phyloP scores from a whole-genome alignment of 2,113 vertebrate genomes.

The Myotis yumanensis region DNA sequence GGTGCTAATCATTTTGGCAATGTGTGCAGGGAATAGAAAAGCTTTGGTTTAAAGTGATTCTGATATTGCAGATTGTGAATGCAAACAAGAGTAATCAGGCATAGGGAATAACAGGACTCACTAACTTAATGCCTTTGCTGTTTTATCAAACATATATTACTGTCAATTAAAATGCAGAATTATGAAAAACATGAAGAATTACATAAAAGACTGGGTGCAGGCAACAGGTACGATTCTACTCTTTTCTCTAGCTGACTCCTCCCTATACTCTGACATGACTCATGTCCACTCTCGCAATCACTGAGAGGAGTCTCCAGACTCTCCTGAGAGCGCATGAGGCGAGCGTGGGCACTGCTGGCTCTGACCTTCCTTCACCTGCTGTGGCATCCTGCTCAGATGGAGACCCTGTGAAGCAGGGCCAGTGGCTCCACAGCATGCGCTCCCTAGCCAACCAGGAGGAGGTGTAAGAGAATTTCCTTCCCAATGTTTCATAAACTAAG shows the following conservation, averaged over 20 bases:
- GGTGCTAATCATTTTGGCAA: slow-evolving; percentile 78
- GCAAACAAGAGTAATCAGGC: slow-evolving; percentile 77
- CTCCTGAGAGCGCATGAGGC: background rate
- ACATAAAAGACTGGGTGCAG: slow-evolving; percentile 51
- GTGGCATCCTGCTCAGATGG: background rate
- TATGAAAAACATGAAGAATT: slow-evolving; percentile 62
- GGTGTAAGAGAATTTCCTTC: slow-evolving; percentile 51
- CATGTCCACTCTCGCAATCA: slow-evolving; percentile 11
- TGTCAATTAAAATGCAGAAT: slow-evolving; percentile 74
- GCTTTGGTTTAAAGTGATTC: slow-evolving; percentile 83
- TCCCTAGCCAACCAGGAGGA: slow-evolving; percentile 62
- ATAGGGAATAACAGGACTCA: slow-evolving; percentile 64
- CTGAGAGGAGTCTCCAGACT: slow-evolving; percentile 45
- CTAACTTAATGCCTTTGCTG: slow-evolving; percentile 69
- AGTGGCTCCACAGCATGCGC: slow-evolving; percentile 27
- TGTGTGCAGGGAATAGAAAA: slow-evolving; percentile 78
- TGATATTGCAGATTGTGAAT: slow-evolving; percentile 77
- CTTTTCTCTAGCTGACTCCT: slow-evolving; percentile 62
- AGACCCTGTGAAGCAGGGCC: background rate
- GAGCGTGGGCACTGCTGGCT: background rate
- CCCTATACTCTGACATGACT: slow-evolving; percentile 67
- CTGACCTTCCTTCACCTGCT: background rate
- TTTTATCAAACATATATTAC: slow-evolving; percentile 68
- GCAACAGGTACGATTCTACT: slow-evolving; percentile 55
- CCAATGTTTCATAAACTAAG: slow-evolving; percentile 58